Evolutionary conservation across 2,888 invertebrate species (phyloP), one percentile per base, ranked within the genome.

Genomic region (Cosmopolites sordidus): DNA sequence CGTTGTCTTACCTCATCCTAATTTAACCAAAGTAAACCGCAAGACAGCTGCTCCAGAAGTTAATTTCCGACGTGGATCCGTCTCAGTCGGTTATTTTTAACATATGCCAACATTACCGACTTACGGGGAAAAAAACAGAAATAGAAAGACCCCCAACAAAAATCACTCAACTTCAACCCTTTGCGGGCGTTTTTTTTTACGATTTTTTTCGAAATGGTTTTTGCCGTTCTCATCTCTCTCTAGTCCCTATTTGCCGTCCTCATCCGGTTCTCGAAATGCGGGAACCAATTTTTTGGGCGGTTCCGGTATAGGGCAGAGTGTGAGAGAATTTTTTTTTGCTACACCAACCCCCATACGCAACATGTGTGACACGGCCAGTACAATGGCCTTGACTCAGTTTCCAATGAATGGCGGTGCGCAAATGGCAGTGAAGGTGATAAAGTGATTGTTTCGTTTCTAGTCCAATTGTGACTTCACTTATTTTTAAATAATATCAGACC

Each of bases 41-140:
- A 30, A 33, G 46, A 51, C 51, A 51, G 51, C 51, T 51, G 51
- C 33, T 41, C 16, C 43, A 15, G 29, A 30, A 46, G 46, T 40
- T 51, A 51, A 51, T 33, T 51, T 51, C 45, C 40, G 51, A 45
- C 51, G 33, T 40, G 42, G 33, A 30, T 30, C 30, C 30, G 30
- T 42, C 42, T 48, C 42, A 12, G 16, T 30, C 17, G 37, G 45
- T 45, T 45, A 45, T 39, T 51, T 14, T 37, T 33, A 51, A 51
- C 51, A 44, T 50, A 51, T 51, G 51, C 40, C 37, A 33, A 33
- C 33, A 11, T 33, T 6, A 33, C 33, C n/a, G 22, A 22, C 3
- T 3, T 22, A 22, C 4, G 3, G 22, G 22, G 8, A 33, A 33
- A 33, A 33, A 12, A 11, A 33, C 33, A 12, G 11, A 33, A 11